Base-by-base conservation (phyloP, 1,140 invertebrate genomes). In the Arctopsyche grandis region DNA sequence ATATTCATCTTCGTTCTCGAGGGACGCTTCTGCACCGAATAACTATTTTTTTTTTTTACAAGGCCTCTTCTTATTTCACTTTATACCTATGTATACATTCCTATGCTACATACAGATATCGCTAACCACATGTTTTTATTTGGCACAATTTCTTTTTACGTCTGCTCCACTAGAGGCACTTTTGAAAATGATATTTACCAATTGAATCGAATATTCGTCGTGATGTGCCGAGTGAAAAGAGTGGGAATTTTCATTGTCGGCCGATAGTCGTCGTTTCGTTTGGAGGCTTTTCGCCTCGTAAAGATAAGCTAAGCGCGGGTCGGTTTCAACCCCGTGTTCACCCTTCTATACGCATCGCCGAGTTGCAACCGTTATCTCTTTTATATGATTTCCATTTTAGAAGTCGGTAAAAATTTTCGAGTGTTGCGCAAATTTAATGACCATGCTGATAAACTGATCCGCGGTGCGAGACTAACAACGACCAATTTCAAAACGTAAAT, bases 281-380 rank as follows among this genome's bases (percentile, higher is more conserved):
- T 60, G 56, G 29, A 19, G 56, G 56, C 16, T 60, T 60, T 66
- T 66, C 63, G 14, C 1, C 63, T 66, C 63, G 63, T 66, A 66
- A 66, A 66, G 63, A 66, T 66, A 66, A 66, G 63, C 63, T 22
- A 24, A 66, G 24, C 24, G 63, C 3, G 58, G 21, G 63, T 52
- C 10, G 10, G 10, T 22, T 66, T 26, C 22, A 66, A 66, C 63
- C 58, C 16, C 7, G 21, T 21, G 56, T 19, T 60, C 56, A 19
- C 56, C 21, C 21, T 66, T 66, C 63, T 29, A 22, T 29, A 26
- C 63, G 63, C 63, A 66, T 66, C 63, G 21, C 14, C 14, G 24
- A 66, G 26, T 66, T 66, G 19, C 7, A 26, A 66, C 24, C 63
- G 24, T 66, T 66, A 63, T 63, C 58, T 58, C 16, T 58, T 63